These are phyloP conservation scores for Drosophila eugracilis DNA, from an alignment of 1,140 invertebrate genomes.

Conservation along the genomic window DNA sequence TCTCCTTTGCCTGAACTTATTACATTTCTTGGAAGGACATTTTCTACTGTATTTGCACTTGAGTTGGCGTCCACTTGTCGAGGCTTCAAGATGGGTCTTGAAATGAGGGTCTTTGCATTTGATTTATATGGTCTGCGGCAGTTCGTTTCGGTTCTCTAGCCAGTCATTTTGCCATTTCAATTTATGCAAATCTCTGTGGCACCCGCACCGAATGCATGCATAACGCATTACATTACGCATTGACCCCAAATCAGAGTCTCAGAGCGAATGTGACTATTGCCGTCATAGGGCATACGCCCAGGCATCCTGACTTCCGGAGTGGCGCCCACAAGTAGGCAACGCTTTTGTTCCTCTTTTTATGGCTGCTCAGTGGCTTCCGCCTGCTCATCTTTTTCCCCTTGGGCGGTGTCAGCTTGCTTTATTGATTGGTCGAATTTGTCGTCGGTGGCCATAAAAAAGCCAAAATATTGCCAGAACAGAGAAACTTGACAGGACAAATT, in stretches of 20 bases:
- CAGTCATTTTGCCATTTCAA: constrained; percentile 33
- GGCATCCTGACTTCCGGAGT: constrained; percentile 3
- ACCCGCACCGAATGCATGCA: constrained; percentile 18
- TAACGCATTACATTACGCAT: constrained; percentile 24
- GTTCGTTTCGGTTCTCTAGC: constrained; percentile 7
- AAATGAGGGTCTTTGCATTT: constrained; percentile 14
- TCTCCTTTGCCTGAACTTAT: background rate
- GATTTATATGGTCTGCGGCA: constrained; percentile 31
- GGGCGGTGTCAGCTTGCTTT: constrained; percentile 33
- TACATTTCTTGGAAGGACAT: background rate
- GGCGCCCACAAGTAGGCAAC: constrained; percentile 29
- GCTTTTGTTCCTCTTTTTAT: constrained; percentile 29
- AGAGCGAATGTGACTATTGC: constrained; percentile 11
- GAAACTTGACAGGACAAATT: constrained; percentile 63
- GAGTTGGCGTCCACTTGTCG: constrained; percentile 48
- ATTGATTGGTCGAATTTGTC: constrained; percentile 57
- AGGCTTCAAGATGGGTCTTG: constrained; percentile 11
- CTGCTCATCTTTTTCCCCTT: background rate
- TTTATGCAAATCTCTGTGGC: constrained; percentile 31
- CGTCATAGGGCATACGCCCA: constrained; percentile 32
- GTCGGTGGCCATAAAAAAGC: constrained; percentile 44
- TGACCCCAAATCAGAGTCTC: constrained; percentile 14
- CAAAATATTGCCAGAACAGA: constrained; percentile 39
- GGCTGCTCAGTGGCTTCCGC: constrained; percentile 19
- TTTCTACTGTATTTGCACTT: constrained; percentile 29